Conservation (phyloP, 2,113 vertebrate species). For the Notothenia coriiceps region DNA sequence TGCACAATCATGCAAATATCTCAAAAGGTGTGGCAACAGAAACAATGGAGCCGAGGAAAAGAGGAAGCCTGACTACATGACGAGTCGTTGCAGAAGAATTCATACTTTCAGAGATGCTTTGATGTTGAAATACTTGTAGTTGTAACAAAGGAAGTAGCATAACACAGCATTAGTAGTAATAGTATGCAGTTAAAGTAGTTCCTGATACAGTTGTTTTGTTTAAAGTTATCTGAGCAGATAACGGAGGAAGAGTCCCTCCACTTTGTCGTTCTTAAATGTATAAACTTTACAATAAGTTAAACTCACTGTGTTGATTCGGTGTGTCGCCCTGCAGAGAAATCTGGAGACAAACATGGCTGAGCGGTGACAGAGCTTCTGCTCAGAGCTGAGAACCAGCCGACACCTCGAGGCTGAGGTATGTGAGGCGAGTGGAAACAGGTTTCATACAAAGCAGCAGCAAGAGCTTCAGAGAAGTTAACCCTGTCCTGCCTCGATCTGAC, state of each 20-base stretch:
- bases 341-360: slow-evolving; percentile 20
- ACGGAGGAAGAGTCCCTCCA: too few species aligned
- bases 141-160: background rate
- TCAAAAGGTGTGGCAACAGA: background rate
- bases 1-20: too few species aligned
- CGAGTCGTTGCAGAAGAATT: background rate
- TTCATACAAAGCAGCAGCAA: background rate
- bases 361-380: background rate
- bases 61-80: too few species aligned
- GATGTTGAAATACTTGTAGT: background rate
- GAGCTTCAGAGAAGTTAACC: background rate
- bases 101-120: background rate
- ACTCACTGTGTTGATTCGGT: slow-evolving; percentile 20
- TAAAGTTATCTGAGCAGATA: background rate
- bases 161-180: too few species aligned
- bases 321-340: background rate
- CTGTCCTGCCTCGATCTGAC: background rate
- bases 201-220: background rate
- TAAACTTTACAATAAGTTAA: background rate
- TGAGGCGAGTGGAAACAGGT: slow-evolving; percentile 23
- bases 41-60: background rate
- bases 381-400: background rate
- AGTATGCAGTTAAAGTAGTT: background rate
- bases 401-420: background rate
- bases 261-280: too few species aligned